Evolutionary conservation across 2,113 vertebrate genomes (phyloP).

Genomic region (Apodemus speciosus): DNA sequence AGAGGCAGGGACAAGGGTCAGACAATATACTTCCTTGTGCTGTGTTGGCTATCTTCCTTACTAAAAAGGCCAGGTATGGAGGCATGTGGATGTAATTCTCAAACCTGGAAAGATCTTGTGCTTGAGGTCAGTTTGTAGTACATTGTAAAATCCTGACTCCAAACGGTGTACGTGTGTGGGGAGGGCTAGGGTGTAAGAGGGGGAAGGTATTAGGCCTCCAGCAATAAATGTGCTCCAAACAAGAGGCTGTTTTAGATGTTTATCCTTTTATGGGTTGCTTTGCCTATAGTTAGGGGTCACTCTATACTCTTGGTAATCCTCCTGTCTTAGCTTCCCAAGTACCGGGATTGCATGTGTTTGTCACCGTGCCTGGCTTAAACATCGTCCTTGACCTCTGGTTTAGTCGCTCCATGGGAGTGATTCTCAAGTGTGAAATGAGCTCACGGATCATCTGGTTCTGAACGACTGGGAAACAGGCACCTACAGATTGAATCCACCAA

Average conservation of each 20-base stretch:
- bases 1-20: background rate
- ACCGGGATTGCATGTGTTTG: background rate
- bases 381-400: background rate
- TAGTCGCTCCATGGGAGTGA: background rate
- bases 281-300: background rate
- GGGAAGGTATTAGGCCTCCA: background rate
- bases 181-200: background rate
- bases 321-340: background rate
- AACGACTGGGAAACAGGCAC: background rate
- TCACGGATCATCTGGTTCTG: background rate
- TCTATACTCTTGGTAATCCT: background rate
- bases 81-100: background rate
- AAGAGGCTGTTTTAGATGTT: background rate
- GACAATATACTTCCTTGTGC: background rate
- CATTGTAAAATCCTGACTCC: background rate
- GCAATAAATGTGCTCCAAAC: background rate
- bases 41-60: no score
- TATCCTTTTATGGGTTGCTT: background rate
- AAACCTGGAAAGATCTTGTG: background rate
- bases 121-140: no score
- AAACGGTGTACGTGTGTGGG: background rate
- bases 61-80: background rate
- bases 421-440: constrained; percentile 16
- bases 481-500: background rate
- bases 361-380: background rate